These are phyloP conservation scores for Eilema caniola DNA, from an alignment of 2,888 invertebrate genomes.

Conservation along the genomic window DNA sequence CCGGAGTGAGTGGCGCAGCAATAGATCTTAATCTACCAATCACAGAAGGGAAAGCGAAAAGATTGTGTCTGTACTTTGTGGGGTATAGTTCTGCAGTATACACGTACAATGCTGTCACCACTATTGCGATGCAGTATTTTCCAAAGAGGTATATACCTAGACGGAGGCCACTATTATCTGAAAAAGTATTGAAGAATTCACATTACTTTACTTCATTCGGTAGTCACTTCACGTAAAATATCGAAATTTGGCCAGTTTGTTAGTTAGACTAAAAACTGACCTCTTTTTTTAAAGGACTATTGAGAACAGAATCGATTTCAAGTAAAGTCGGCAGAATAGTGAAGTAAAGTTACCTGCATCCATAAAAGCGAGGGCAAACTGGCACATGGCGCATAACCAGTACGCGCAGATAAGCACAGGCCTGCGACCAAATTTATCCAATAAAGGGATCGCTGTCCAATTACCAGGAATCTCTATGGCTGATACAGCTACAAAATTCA, in stretches of 20 bases:
- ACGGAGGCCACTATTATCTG: slow-evolving; percentile 71
- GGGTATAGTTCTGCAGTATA: slow-evolving; percentile 90
- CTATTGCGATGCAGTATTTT: slow-evolving; percentile 89
- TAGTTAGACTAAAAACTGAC: too few relatives aligned
- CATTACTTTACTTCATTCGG: too few relatives aligned
- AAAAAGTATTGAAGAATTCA: not conserved
- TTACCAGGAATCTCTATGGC: slow-evolving; percentile 92
- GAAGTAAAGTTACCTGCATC: slow-evolving; percentile 76
- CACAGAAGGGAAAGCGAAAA: slow-evolving; percentile 90
- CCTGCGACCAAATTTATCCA: slow-evolving; percentile 89
- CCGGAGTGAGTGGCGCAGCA: slow-evolving; percentile 89
- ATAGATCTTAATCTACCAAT: slow-evolving; percentile 89
- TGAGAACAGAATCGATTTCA: too few relatives aligned
- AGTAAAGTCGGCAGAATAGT: not conserved
- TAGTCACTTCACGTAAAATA: too few relatives aligned
- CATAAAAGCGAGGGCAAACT: slow-evolving; percentile 87
- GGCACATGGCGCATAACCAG: slow-evolving; percentile 88
- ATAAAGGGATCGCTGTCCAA: slow-evolving; percentile 87
- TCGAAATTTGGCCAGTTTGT: too few relatives aligned
- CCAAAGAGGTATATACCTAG: slow-evolving; percentile 87
- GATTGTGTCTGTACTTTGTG: slow-evolving; percentile 88
- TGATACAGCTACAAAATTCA: slow-evolving; percentile 89
- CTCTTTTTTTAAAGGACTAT: too few relatives aligned
- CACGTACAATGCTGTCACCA: slow-evolving; percentile 89
- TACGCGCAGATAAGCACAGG: slow-evolving; percentile 88